These are phyloP conservation scores for Hipparchia sbordonii DNA, from an alignment of 2,888 invertebrate genomes.

Conservation along the genomic window DNA sequence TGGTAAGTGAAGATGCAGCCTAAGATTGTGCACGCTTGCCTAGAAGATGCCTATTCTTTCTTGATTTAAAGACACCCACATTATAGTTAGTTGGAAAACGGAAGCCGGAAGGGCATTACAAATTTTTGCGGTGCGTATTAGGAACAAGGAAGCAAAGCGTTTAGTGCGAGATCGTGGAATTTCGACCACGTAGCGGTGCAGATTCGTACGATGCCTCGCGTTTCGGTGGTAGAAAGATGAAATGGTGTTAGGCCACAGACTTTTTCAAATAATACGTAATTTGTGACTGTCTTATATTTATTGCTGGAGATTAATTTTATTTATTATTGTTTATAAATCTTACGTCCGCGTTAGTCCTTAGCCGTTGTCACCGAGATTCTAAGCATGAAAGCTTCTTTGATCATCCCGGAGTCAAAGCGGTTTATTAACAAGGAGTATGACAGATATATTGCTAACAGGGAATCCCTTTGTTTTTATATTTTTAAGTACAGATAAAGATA, in stretches of 20 bases:
- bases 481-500: slow-evolving; percentile 38
- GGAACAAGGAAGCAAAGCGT: no score
- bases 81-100: no score
- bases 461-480: slow-evolving; percentile 61
- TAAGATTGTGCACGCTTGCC: no score
- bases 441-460: slow-evolving; percentile 75
- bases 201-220: no score
- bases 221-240: no score
- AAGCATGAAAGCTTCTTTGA: slow-evolving; percentile 68
- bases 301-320: not conserved
- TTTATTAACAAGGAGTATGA: slow-evolving; percentile 73
- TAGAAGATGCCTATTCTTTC: no score
- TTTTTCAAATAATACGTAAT: not conserved
- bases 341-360: slow-evolving; percentile 7
- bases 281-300: not conserved
- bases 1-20: no score
- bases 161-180: no score
- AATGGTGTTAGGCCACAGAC: not conserved
- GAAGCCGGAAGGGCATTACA: no score
- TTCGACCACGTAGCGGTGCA: not conserved
- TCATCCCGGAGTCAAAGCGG: slow-evolving; percentile 71
- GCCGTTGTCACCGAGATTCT: slow-evolving; percentile 62
- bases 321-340: not conserved
- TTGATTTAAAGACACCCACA: no score
- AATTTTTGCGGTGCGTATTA: no score